Evolutionary conservation across 1,140 invertebrate genomes (phyloP), one percentile per base, ranked within the genome.

Genomic region (Heliconius hermathena): DNA sequence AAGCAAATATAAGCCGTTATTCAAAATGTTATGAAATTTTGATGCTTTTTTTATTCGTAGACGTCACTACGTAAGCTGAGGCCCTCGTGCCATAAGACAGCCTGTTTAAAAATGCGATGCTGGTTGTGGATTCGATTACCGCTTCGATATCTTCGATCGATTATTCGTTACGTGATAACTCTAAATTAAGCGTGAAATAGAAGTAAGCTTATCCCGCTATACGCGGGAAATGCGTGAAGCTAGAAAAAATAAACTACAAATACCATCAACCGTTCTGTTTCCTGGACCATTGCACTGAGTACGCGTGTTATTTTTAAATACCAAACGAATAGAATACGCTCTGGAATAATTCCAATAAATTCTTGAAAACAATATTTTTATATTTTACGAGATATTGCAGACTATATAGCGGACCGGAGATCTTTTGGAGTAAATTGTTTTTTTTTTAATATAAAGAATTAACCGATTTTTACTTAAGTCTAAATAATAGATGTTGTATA

Each of bases 281-380:
- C 73, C 70, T 73, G 74, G 73, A 81, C 77, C 77, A 78, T 76
- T 81, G 80, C 80, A 76, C 73, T 73, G 46, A 38, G 71, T 78
- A 72, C 74, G 38, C 71, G 41, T 73, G 54, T 70, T 80, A 80
- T 80, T 76, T 80, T 82, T 82, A 71, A 79, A 76, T 77, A 41
- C n/a, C 66, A 77, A 84, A 60, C 80, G 74, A 71, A 82, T 80
- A 81, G 73, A 57, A 77, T 80, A 52, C 73, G 60, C 41, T 66
- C 86, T 89, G 89, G 89, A 90, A 87, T 86, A 80, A 89, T 88
- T 90, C 89, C 89, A 90, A 89, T 84, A 79, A 84, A 88, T 88
- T 87, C 81, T 80, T 83, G 74, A 57, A 81, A 77, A 74, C 80
- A 83, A 81, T 82, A 85, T 84, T 84, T 84, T 79, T 81, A 83